Base-by-base conservation (phyloP, 2,797 vertebrate genomes). In the Tokudaia muenninki region DNA sequence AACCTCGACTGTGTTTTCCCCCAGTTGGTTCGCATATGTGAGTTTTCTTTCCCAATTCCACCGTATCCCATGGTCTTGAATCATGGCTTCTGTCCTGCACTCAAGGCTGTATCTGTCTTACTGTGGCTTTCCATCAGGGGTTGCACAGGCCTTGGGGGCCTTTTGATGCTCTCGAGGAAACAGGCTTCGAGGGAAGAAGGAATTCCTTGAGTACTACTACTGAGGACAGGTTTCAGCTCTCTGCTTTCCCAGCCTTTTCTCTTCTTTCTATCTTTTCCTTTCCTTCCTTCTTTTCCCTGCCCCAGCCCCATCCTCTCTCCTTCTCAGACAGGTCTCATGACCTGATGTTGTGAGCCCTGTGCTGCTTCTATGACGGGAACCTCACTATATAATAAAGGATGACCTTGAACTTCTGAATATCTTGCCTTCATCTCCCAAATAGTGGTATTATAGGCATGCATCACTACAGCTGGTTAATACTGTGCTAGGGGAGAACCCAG, bases 21-120 rank as follows among this genome's bases (percentile, higher is more conserved):
- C 87, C 96, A 97, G 96, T 98, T 97, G 97, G 94, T 80, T 90
- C 80, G 17, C 97, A 98, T 86, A 94, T 97, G 97, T 94, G 95
- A 50, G 75, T 50, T 91, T 91, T 91, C 75, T 87, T 34, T 92
- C 77, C 78, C 57, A 41, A 78, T 87, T 31, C 44, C 44, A 1
- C n/a, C 34, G n/a, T 74, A 50, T 81, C 82, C 47, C 57, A 63
- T 70, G 5, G 44, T 19, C 81, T 61, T 12, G 44, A 55, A 94
- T 72, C 90, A 74, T 21, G 0, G 88, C 93, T 97, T 95, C 97
- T 61, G 81, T 96, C 78, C 82, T 47, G 91, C 70, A 93, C 72
- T 87, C 19, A 37, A 26, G 29, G 80, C 31, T 81, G 29, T 13
- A 44, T 63, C 6, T 65, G 12, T 79, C 16, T 13, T 61, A 26